Evolutionary conservation across 1,140 invertebrate species (phyloP).

Genomic region (Monochamus saltuarius): DNA sequence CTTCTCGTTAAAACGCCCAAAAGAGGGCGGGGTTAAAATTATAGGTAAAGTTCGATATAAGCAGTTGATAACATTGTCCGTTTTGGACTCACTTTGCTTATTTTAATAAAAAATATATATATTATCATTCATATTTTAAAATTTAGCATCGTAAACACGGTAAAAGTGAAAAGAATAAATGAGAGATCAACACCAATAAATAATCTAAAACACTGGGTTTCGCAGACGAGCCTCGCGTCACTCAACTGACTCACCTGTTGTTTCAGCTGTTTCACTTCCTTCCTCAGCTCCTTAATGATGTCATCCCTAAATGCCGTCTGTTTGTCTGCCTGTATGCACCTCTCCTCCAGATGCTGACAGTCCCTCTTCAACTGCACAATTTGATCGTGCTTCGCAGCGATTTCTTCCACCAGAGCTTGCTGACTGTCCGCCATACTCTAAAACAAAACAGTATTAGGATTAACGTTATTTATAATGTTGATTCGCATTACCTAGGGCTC

Average conservation of each 20-base stretch:
- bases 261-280: conserved; percentile 52
- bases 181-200: no score
- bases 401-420: conserved; percentile 54
- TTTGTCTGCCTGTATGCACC: conserved; percentile 51
- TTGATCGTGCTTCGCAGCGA: conserved; percentile 55
- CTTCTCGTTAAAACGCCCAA: no score
- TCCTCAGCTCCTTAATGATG: conserved; percentile 58
- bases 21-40: no score
- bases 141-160: no score
- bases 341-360: conserved; percentile 53
- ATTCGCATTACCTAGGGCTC: neutral
- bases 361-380: conserved; percentile 51
- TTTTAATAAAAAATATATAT: no score
- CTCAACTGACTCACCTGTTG: conserved; percentile 41
- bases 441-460: conserved; percentile 31
- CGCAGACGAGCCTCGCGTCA: no score
- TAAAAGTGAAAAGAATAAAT: no score
- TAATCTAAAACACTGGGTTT: no score
- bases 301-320: conserved; percentile 57
- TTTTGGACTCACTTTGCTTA: no score
- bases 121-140: no score
- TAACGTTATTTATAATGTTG: conserved; percentile 16
- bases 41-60: no score
- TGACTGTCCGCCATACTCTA: conserved; percentile 52
- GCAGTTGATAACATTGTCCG: no score